A percentile compares a stretch with the other conserved stretches of the same genome.
Conservation (phyloP, 2,797 vertebrate species). For the Poliocrania exsul region DNA sequence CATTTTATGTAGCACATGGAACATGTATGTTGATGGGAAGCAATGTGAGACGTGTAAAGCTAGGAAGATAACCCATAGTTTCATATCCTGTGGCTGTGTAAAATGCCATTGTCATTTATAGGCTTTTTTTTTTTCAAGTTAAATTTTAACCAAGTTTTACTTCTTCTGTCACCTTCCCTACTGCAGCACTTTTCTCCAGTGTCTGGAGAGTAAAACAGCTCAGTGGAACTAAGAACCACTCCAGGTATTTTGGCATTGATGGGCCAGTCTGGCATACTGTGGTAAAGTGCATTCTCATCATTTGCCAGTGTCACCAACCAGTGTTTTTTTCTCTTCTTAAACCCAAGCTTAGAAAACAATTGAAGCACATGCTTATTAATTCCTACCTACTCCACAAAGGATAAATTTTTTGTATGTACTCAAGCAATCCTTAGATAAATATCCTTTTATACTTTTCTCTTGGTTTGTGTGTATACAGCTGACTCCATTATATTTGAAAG, state of each 20-base stretch:
- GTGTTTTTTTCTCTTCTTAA: not conserved
- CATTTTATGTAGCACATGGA: not conserved
- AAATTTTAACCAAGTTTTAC: not conserved
- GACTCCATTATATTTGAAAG: not conserved
- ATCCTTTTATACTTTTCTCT: not conserved
- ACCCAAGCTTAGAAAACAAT: not conserved
- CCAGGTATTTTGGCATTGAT: not conserved
- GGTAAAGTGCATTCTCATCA: not conserved
- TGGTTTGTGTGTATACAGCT: not conserved
- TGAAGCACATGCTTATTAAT: not conserved
- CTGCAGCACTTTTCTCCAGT: not conserved
- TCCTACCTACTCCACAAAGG: not conserved
- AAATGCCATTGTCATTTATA: not conserved
- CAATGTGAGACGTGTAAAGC: not conserved
- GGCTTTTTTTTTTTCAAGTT: not conserved
- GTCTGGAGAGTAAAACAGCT: not conserved
- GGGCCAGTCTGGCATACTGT: not conserved
- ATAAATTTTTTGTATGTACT: not conserved
- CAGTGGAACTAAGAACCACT: not conserved
- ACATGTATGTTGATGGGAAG: not conserved
- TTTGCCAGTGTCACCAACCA: not conserved
- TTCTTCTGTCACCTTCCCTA: not conserved
- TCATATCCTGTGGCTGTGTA: not conserved
- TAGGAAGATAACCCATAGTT: not conserved
- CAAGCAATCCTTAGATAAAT: not conserved